Conservation (phyloP, 2,113 vertebrate species). For the Asarcornis scutulata region DNA sequence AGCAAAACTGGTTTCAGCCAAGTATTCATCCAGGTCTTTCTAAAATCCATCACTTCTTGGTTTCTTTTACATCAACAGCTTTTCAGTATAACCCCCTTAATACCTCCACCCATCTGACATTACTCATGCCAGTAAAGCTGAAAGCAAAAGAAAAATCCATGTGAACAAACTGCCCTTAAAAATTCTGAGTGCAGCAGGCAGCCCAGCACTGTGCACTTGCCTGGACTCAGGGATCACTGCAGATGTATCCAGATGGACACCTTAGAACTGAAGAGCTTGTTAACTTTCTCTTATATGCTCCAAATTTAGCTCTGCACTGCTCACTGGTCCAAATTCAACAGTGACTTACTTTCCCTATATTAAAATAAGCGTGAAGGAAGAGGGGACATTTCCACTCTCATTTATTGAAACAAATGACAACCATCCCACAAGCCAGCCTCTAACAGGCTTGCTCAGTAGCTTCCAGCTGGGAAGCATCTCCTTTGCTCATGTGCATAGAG, state of each 20-base stretch:
- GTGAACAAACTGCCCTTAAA: not conserved
- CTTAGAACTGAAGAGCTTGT: rapidly evolving
- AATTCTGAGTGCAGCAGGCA: rapidly evolving
- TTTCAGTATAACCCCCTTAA: rapidly evolving
- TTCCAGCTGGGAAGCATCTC: not conserved
- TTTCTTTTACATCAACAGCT: not conserved
- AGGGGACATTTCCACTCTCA: not conserved
- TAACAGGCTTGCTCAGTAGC: not conserved
- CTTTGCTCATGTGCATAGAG: not conserved
- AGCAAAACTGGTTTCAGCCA: not conserved
- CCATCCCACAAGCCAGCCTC: not conserved
- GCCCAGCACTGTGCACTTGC: rapidly evolving
- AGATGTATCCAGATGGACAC: not conserved
- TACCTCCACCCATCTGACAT: not conserved
- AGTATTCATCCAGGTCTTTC: not conserved
- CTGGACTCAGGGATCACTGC: rapidly evolving
- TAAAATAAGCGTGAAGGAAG: rapidly evolving
- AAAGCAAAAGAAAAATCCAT: not conserved
- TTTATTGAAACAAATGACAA: not conserved
- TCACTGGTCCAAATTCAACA: not conserved
- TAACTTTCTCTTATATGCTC: not conserved
- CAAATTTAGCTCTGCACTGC: not conserved
- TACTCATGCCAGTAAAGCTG: not conserved
- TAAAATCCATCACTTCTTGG: not conserved
- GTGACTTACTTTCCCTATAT: not conserved